These are phyloP conservation scores for Monopterus albus DNA, from an alignment of 2,113 vertebrate species.

Conservation along the genomic window DNA sequence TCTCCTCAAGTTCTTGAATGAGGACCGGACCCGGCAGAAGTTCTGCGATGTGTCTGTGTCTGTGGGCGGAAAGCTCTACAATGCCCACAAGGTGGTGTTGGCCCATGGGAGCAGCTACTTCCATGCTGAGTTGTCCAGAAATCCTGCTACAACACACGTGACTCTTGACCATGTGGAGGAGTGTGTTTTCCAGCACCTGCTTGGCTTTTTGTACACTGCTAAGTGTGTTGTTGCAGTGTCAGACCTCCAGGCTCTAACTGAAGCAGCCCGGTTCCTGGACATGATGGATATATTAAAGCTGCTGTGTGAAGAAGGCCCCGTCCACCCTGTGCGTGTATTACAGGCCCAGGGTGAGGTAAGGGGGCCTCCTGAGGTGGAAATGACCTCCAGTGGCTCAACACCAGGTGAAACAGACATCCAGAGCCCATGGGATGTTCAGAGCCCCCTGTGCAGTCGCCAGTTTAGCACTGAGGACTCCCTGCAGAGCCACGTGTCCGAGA, in stretches of 20 bases:
- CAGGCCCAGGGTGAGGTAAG: conserved; percentile 67
- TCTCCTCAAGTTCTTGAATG: conserved; percentile 92
- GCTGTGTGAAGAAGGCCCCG: conserved; percentile 81
- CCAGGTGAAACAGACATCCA: conserved; percentile 32
- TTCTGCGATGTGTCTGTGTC: conserved; percentile 93
- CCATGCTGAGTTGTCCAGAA: conserved; percentile 92
- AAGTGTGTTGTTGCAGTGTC: conserved; percentile 89
- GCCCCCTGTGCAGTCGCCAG: conserved; percentile 80
- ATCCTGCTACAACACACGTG: conserved; percentile 85
- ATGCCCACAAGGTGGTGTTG: conserved; percentile 93
- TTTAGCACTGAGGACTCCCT: conserved; percentile 86
- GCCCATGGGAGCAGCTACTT: conserved; percentile 98
- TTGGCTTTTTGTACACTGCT: conserved; percentile 94
- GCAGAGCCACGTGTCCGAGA: conserved; percentile 85
- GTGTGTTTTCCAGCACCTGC: conserved; percentile 90
- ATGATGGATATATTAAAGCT: conserved; percentile 95
- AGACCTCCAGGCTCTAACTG: conserved; percentile 88
- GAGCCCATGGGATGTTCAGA: conserved; percentile 62
- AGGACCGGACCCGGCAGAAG: conserved; percentile 86
- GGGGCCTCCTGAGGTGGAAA: conserved; percentile 50
- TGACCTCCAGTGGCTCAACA: conserved; percentile 54
- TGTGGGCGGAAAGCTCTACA: conserved; percentile 90
- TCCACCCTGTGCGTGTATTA: conserved; percentile 35
- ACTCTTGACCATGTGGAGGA: conserved; percentile 93
- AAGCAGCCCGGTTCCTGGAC: conserved; percentile 94